Evolutionary conservation across 2,113 vertebrate species (phyloP), one percentile per base, ranked within the genome.

Genomic region (Piprites chloris): DNA sequence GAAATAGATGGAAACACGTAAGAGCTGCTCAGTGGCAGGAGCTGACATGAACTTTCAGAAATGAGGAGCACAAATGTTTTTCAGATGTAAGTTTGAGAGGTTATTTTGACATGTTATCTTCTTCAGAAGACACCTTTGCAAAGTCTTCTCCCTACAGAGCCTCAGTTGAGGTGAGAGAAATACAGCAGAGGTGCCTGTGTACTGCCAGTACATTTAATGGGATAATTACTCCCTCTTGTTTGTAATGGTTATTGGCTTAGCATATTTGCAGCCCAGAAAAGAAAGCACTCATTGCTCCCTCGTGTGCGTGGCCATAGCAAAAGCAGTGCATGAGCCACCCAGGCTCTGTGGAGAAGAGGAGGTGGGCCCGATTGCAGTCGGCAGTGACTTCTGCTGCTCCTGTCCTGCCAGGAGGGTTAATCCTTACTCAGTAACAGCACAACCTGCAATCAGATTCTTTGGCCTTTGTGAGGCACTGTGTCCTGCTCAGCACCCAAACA

Each of bases 281-380:
- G 24, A 58, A 73, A 84, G n/a, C 41, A 21, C 58, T 77, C 19
- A 2, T 50, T 42, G 50, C 52, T 94, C 42, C 56, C 56, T 33
- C 9, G 5, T 17, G 30, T 47, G 47, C 33, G 24, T 4, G 22
- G 6, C 44, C 11, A 1, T 2, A 63, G 68, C 3, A 1, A 68
- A 72, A 53, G 41, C 46, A 37, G 18, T 1, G 18, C 5, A 9
- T 24, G 41, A 83, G 65, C 59, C 87, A 63, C 76, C 42, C 15
- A n/a, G 59, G 46, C 55, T 62, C 67, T 0, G 3, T 33, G 46
- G 41, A 59, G 46, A 4, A 18, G 24, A 74, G 30, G 53, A 92
- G 59, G 5, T 33, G 23, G 24, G 12, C 37, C 47, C 59, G 44
- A 61, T 24, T 0, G 0, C 46, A 67, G 65, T 6, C 8, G 1